A percentile compares a stretch with the other conserved stretches of the same genome.
phyloP scores from a whole-genome alignment of 2,888 invertebrate species.

The Lumbricus terrestris region DNA sequence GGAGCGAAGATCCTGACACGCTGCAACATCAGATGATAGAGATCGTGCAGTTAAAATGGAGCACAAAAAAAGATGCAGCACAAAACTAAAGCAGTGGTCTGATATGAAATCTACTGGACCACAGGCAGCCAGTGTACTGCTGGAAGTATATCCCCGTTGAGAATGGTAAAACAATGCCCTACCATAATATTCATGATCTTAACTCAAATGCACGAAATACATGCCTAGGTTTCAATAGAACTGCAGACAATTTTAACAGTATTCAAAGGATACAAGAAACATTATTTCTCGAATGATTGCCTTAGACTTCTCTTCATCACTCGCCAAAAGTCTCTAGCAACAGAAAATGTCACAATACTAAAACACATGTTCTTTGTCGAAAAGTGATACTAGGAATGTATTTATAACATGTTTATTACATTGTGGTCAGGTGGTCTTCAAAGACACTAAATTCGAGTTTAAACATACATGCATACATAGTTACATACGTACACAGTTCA shows the following conservation, averaged over 20 bases:
- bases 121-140: too few species aligned
- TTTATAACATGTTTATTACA: background rate
- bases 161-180: background rate
- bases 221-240: background rate
- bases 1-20: too few species aligned
- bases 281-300: slow-evolving; percentile 60
- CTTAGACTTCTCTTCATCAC: slow-evolving; percentile 60
- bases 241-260: background rate
- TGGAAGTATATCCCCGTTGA: too few species aligned
- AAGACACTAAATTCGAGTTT: background rate
- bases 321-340: slow-evolving; percentile 59
- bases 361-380: background rate
- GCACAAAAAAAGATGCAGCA: too few species aligned
- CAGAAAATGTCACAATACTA: slow-evolving; percentile 9
- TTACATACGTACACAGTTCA: background rate
- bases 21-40: too few species aligned
- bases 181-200: background rate
- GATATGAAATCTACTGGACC: too few species aligned
- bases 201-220: background rate
- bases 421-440: background rate
- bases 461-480: background rate
- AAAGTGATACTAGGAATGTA: background rate
- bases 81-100: too few species aligned
- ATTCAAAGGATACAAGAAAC: slow-evolving; percentile 56
- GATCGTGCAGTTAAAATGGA: too few species aligned